Evolutionary conservation across 2,113 vertebrate genomes (phyloP).

Genomic region (Deroptyus accipitrinus): DNA sequence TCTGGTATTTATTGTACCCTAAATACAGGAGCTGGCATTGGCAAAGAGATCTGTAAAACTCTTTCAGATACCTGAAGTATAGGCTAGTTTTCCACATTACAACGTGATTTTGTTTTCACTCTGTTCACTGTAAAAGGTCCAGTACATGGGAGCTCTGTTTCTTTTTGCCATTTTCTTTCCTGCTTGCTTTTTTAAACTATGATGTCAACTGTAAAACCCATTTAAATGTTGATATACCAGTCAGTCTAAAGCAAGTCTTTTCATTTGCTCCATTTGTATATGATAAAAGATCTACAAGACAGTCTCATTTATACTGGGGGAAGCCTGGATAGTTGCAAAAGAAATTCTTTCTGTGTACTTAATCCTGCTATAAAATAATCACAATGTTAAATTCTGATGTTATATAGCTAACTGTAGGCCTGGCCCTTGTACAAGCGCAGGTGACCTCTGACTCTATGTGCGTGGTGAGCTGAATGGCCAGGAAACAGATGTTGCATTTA

Average conservation of each 20-base stretch:
- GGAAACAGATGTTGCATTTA: constrained; percentile 46
- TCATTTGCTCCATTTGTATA: not conserved
- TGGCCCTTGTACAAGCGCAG: not conserved
- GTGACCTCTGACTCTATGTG: not conserved
- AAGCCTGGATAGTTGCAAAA: not conserved
- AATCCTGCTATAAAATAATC: not conserved
- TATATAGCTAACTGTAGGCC: not conserved
- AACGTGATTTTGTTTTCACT: not conserved
- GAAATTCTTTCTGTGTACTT: not conserved
- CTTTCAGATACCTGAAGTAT: not conserved
- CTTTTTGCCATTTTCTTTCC: not conserved
- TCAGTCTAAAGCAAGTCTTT: not conserved
- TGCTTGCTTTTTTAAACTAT: not conserved
- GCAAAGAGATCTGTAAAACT: not conserved
- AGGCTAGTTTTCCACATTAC: not conserved
- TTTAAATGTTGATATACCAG: not conserved
- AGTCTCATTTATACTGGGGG: not conserved
- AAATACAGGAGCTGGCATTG: not conserved
- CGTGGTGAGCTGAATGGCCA: not conserved
- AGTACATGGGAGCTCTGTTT: not conserved
- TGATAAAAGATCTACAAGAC: not conserved
- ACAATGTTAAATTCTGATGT: not conserved
- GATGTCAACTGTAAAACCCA: not conserved
- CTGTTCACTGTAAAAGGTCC: not conserved
- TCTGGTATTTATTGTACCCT: not conserved